Base-by-base conservation (phyloP, 2,797 vertebrate species). In the Hipposideros larvatus region DNA sequence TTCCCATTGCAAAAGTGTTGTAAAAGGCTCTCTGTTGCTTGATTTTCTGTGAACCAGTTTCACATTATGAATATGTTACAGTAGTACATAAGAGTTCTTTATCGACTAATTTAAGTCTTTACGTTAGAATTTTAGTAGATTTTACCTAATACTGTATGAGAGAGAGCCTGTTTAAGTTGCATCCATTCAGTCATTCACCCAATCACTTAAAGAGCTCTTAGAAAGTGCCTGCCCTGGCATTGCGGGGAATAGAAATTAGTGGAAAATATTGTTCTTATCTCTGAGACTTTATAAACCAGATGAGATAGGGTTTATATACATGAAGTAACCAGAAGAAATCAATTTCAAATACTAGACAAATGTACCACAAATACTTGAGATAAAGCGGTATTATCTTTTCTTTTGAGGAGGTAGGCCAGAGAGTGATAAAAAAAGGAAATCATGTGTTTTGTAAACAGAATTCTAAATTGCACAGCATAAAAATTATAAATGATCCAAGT, bases 31-130 rank as follows among this genome's bases (percentile, higher is more conserved):
- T 43, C 7, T 37, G 14, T 59, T 71, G 92, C 68, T 78, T 91
- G 41, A 65, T 93, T 91, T 95, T 84, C 28, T 48, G 15, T 91
- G 79, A 93, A 86, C 31, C 78, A 48, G 22, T 94, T 95, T 96
- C 71, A 55, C 7, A 43, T 14, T 7, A 11, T 70, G 48, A 79
- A 34, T 86, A 61, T 79, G 37, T 51, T 95, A 55, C 85, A 80
- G 55, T 68, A 68, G 7, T 28, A 43, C 31, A 53, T 59, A 37
- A 80, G 94, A 88, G 63, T 74, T 14, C 9, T 53, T 71, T 48
- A 14, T 37, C 51, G 11, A 70, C 65, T 87, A 2, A 43, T 11
- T 43, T 55, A 14, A 48, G 18, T 85, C 41, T 94, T 93, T 43
- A 74, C n/a, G 63, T 73, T 87, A 59, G 59, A 86, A 74, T 86